phyloP scores from a whole-genome alignment of 2,888 invertebrate species.

The Orthosia gothica region DNA sequence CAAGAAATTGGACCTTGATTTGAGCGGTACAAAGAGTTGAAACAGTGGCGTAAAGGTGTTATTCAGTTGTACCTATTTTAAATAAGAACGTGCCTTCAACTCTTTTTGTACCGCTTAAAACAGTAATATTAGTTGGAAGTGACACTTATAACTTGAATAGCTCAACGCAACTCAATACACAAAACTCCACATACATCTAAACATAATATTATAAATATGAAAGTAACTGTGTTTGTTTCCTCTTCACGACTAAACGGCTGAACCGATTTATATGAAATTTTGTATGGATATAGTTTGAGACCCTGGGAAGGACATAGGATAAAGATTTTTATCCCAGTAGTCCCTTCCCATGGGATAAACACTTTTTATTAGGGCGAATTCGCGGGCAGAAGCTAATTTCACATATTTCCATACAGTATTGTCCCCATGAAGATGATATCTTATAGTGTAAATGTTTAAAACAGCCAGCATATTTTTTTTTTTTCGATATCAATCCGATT shows the following conservation, averaged over 20 bases:
- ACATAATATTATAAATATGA: too few relatives aligned
- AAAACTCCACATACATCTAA: not conserved
- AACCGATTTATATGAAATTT: too few relatives aligned
- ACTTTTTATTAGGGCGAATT: too few relatives aligned
- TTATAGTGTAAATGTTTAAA: slow-evolving; percentile 16
- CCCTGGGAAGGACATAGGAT: too few relatives aligned
- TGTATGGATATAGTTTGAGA: too few relatives aligned
- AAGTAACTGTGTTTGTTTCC: too few relatives aligned
- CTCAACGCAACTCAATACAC: slow-evolving; percentile 5
- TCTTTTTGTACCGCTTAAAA: slow-evolving; percentile 5
- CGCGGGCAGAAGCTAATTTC: too few relatives aligned
- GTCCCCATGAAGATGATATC: not conserved
- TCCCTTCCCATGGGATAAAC: too few relatives aligned
- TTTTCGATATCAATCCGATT: not conserved
- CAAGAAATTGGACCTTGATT: slow-evolving; percentile 2
- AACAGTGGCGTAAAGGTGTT: slow-evolving; percentile 10
- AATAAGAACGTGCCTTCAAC: slow-evolving; percentile 20
- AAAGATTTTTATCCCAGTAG: too few relatives aligned
- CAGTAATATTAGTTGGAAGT: slow-evolving; percentile 16
- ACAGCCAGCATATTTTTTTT: not conserved
- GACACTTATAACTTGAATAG: not conserved
- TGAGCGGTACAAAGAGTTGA: slow-evolving; percentile 13
- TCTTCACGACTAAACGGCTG: too few relatives aligned
- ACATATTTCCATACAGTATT: too few relatives aligned
- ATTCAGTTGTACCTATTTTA: not conserved